These are phyloP conservation scores for Anneissia japonica DNA, from an alignment of 35 echinoderm and acorn worm species.

Conservation along the genomic window DNA sequence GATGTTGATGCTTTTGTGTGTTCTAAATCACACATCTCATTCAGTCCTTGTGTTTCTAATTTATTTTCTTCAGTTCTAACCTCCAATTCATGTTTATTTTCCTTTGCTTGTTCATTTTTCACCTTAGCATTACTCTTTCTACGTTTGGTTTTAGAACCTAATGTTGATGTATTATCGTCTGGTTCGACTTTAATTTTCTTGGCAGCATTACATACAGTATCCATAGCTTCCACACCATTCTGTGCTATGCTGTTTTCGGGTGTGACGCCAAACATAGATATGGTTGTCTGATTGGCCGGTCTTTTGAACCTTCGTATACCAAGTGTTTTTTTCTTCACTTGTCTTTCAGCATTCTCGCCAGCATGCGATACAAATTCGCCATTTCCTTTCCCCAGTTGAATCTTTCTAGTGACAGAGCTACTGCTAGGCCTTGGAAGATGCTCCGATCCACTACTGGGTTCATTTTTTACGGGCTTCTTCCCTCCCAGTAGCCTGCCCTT, in stretches of 20 bases:
- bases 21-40: too few relatives aligned
- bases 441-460: neutral
- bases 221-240: too few relatives aligned
- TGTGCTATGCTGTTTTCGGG: too few relatives aligned
- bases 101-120: neutral
- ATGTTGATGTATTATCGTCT: neutral
- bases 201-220: neutral
- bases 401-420: slow-evolving; percentile 38
- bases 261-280: neutral
- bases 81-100: neutral
- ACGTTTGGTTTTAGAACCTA: neutral
- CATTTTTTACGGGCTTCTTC: neutral
- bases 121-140: neutral
- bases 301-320: slow-evolving; percentile 39
- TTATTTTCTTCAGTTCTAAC: neutral
- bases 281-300: slow-evolving; percentile 46
- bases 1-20: too few relatives aligned
- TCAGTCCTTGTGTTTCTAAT: neutral
- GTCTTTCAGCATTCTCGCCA: neutral
- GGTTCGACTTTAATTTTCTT: neutral
- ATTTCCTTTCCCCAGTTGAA: neutral
- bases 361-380: slow-evolving; percentile 16
- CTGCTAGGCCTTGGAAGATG: slow-evolving; percentile 22
- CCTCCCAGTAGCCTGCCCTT: neutral
- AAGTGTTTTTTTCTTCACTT: slow-evolving; percentile 58